Base-by-base conservation (phyloP, 2,113 vertebrate species). In the Pterophyllum scalare region DNA sequence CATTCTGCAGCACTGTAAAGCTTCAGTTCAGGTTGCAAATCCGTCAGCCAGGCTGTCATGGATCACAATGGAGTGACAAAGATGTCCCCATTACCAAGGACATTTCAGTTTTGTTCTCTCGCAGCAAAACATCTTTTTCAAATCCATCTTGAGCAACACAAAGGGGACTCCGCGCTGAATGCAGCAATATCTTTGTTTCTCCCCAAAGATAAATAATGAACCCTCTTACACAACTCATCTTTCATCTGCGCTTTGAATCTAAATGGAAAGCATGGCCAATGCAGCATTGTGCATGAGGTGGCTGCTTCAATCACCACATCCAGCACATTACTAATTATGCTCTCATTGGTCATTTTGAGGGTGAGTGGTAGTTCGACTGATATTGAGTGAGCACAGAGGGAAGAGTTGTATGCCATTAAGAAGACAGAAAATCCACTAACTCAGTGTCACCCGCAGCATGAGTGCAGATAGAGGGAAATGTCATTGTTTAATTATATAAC, bases 31-130 rank as follows among this genome's bases (percentile, higher is more conserved):
- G 84, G 91, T 88, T 89, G 88, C 88, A 88, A 80, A 89, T 93
- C 89, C 89, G 86, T 93, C 87, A 91, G 58, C 84, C 52, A 1
- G 72, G 77, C 87, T 88, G 88, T 91, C 92, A 86, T 20, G 33
- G 85, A 58, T 89, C 83, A 90, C 92, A 90, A 88, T 81, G 75
- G 86, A 92, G 84, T 84, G 90, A 93, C 88, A 90, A 83, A 92
- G 89, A 92, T 24, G 79, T 84, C 54, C 79, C 89, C 86, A 92
- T 94, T 93, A 91, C 77, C 83, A 88, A 87, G 89, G 92, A 90
- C 91, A 40, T 87, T 88, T 88, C 33, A 57, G 56, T 81, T 92
- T 89, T 89, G 88, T 90, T 83, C 81, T 80, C 11, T 3, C 40
- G 20, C 67, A 5, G 59, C 80, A 80, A 65, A 89, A 91, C 89